phyloP scores from a whole-genome alignment of 1,140 invertebrate genomes.

The Brachionus rotundiformis region DNA sequence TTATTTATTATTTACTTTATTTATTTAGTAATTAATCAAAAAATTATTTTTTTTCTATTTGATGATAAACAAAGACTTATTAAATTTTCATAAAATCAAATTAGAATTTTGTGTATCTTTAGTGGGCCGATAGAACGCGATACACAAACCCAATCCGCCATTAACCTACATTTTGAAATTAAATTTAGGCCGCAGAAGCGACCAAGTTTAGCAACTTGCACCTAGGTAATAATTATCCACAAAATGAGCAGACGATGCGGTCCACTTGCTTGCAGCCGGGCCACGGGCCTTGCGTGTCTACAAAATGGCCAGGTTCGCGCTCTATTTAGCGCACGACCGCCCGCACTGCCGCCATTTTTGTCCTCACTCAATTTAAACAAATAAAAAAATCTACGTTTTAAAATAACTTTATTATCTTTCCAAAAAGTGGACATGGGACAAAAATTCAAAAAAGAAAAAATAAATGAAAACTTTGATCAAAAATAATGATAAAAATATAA shows the following conservation, averaged over 20 bases:
- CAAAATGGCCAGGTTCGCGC: too few species aligned
- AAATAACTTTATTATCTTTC: background rate
- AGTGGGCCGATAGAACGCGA: background rate
- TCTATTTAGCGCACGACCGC: background rate
- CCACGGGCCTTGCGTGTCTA: too few species aligned
- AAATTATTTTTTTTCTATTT: constrained; percentile 9
- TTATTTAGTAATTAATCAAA: constrained; percentile 9
- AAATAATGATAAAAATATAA: background rate
- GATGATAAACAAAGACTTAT: background rate
- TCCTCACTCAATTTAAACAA: too few species aligned
- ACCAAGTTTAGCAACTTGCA: background rate
- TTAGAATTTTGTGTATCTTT: background rate
- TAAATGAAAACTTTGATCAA: background rate
- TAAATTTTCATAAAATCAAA: constrained; percentile 7
- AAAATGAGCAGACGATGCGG: background rate
- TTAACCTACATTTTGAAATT: constrained; percentile 2
- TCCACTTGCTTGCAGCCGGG: background rate
- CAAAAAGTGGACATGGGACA: background rate
- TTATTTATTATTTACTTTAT: constrained; percentile 23
- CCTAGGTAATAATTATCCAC: background rate
- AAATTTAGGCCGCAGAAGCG: background rate
- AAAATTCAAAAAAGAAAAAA: background rate
- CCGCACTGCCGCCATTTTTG: too few species aligned
- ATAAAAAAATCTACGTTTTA: background rate
- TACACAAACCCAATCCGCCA: background rate